Percentiles rank a stretch among this genome's conserved stretches.
phyloP scores from a whole-genome alignment of 2,888 invertebrate genomes.

The Brachynemurus nebulosus region DNA sequence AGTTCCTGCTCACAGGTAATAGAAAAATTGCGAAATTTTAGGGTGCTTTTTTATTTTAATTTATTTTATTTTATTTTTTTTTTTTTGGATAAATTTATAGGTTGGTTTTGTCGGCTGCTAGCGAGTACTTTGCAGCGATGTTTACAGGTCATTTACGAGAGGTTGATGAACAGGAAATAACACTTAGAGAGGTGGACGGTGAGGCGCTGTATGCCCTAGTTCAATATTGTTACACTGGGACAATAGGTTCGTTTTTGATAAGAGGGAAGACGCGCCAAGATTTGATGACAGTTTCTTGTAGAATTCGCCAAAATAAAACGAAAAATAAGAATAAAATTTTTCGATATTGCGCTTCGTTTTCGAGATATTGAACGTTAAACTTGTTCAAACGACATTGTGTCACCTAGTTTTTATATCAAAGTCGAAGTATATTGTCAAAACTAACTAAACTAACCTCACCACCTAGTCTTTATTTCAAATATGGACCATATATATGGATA shows the following conservation, averaged over 20 bases:
- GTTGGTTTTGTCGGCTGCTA: slow-evolving; percentile 78
- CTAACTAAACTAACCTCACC: no score
- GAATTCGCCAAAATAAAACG: no score
- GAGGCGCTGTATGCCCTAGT: slow-evolving; percentile 75
- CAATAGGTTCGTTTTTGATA: slow-evolving; percentile 31
- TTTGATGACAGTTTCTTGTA: no score
- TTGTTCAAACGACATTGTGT: no score
- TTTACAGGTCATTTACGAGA: slow-evolving; percentile 81
- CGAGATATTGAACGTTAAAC: no score
- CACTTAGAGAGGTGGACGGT: slow-evolving; percentile 70
- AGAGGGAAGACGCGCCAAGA: no score
- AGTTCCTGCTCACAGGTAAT: slow-evolving; percentile 30
- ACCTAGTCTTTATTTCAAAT: no score
- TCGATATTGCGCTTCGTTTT: no score
- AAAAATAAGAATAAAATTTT: no score
- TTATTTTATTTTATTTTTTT: slow-evolving; percentile 11
- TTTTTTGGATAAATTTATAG: slow-evolving; percentile 31
- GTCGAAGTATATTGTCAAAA: no score
- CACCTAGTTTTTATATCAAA: no score
- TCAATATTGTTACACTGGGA: slow-evolving; percentile 84
- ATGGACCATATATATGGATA: no score
- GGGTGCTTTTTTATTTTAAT: not conserved
- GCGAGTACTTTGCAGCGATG: slow-evolving; percentile 93
- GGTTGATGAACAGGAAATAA: slow-evolving; percentile 69
- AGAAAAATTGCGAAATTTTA: not conserved